Percentiles rank a stretch among this genome's conserved stretches.
phyloP scores from a whole-genome alignment of 2,113 vertebrate species.

The Myotis brandtii region DNA sequence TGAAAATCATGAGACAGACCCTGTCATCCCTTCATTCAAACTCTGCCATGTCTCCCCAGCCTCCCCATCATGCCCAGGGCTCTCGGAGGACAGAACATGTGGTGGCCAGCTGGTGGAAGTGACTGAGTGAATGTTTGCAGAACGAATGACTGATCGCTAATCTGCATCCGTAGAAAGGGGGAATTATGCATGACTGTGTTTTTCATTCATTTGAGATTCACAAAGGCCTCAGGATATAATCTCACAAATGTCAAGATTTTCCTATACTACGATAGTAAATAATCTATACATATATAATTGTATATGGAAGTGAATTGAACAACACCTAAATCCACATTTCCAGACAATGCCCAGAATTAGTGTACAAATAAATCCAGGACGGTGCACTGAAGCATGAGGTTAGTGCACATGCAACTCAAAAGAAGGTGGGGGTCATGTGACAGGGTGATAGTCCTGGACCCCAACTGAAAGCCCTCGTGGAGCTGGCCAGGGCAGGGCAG shows the following conservation, averaged over 20 bases:
- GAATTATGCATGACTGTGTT: slow-evolving; percentile 65
- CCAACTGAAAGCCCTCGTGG: neutral
- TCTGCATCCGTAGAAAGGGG: slow-evolving; percentile 5
- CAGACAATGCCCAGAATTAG: slow-evolving; percentile 50
- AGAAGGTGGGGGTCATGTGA: neutral
- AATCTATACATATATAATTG: slow-evolving; percentile 79
- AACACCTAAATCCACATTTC: slow-evolving; percentile 69
- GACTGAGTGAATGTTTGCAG: slow-evolving; percentile 38
- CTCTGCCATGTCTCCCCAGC: neutral
- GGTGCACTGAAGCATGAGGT: slow-evolving; percentile 24
- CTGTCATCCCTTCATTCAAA: neutral
- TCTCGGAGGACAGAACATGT: neutral
- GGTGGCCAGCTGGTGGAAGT: neutral
- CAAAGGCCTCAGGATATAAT: slow-evolving; percentile 76
- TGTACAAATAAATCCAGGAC: slow-evolving; percentile 59
- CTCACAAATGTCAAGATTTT: slow-evolving; percentile 73
- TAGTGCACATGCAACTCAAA: neutral
- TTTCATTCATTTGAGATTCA: slow-evolving; percentile 60
- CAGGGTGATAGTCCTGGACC: neutral
- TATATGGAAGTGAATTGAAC: slow-evolving; percentile 56
- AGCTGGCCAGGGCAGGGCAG: neutral
- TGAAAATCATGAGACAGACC: neutral
- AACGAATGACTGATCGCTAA: neutral
- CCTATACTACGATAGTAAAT: slow-evolving; percentile 69
- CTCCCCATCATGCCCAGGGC: neutral